Evolutionary conservation across 2,797 vertebrate genomes (phyloP), one percentile per base, ranked within the genome.

Genomic region (Setipinna tenuifilis): DNA sequence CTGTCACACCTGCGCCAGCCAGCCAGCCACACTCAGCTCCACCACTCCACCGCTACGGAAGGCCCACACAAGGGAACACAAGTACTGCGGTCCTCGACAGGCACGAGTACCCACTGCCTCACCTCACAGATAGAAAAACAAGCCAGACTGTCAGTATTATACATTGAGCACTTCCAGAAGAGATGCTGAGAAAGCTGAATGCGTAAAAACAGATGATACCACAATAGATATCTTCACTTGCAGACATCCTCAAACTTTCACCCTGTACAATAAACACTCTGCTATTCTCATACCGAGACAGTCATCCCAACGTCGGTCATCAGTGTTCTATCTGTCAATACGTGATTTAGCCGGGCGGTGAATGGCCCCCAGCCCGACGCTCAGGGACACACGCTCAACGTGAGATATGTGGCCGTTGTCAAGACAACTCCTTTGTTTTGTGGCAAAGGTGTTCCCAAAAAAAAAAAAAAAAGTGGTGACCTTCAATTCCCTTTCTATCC

Each of bases 401-500:
- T 82, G 86, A 88, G 83, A 89, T 90, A 89, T 62, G 88, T 84
- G 65, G 86, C 46, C 48, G 61, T 86, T 75, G 81, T 75, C 83
- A 87, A 84, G 87, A 88, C 35, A 61, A 83, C 90, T 50, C 78
- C 71, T 21, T 28, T 19, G 71, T 90, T 86, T 83, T 85, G 78
- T 44, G 86, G 78, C 85, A 86, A 44, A 25, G 48, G 54, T 61
- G 85, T 81, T 86, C 84, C 28, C 6, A 19, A 12, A 28, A 31
- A 41, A 41, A 41, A 41, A 44, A 35, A 35, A 78, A n/a, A 21
- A 78, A 59, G 23, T 21, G 41, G 84, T 78, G 90, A 91, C 88
- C 90, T 91, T 89, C 82, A 84, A 61, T 86, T 90, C 83, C 83
- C 62, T 84, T 61, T 86, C 83, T 78, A 16, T 78, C 35, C 71